Percentiles rank a stretch among this genome's conserved stretches.
Evolutionary conservation across 2,888 invertebrate species (phyloP).

Genomic region (Asteroscopus sphinx): DNA sequence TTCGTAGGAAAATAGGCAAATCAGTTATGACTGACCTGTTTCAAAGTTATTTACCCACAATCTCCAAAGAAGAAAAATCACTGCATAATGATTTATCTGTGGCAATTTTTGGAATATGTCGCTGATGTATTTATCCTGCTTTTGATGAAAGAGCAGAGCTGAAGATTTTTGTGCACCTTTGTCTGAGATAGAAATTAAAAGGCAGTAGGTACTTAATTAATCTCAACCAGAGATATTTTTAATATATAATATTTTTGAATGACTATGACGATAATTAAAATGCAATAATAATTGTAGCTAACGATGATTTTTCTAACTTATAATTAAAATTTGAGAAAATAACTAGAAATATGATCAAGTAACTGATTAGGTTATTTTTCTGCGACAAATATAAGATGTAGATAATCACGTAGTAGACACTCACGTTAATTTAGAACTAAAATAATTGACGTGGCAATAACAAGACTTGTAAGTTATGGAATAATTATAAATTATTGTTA

Average conservation of each 20-base stretch:
- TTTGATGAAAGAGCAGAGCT: no score
- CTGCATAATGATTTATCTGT: neutral
- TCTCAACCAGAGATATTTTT: no score
- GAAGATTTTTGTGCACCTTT: no score
- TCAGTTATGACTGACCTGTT: conserved; percentile 24
- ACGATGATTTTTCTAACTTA: neutral
- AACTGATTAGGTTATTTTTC: conserved; percentile 37
- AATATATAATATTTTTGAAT: no score
- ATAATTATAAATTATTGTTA: conserved; percentile 40
- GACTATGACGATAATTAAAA: no score
- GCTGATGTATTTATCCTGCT: neutral
- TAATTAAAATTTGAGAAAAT: conserved; percentile 23
- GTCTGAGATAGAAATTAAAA: no score
- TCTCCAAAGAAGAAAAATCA: neutral
- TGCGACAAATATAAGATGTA: conserved; percentile 44
- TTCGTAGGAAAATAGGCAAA: conserved; percentile 27
- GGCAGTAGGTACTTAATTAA: no score
- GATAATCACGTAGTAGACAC: conserved; percentile 60
- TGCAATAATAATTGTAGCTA: no score
- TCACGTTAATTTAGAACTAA: conserved; percentile 54
- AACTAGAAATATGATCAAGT: conserved; percentile 7
- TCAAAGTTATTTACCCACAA: conserved; percentile 12
- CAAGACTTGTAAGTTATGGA: conserved; percentile 32
- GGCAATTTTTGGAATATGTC: neutral
- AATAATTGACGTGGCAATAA: conserved; percentile 58